Evolutionary conservation across 1,140 invertebrate species (phyloP).

Genomic region (Drosophila trapezifrons): DNA sequence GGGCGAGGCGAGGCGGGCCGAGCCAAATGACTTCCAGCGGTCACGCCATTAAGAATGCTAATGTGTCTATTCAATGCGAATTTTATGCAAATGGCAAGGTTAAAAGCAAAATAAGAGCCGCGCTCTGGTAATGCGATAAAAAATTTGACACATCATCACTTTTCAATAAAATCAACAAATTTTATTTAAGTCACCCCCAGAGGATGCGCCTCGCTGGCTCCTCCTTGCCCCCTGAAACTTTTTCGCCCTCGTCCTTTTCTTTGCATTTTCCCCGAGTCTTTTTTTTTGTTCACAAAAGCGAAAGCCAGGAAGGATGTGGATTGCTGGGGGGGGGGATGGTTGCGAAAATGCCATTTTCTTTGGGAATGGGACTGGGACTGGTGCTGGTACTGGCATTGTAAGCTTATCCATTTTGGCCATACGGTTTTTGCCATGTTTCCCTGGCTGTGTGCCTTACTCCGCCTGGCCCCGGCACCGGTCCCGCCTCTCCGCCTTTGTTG

Average conservation of each 20-base stretch:
- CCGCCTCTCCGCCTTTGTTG: slow-evolving; percentile 36
- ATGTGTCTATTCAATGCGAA: slow-evolving; percentile 80
- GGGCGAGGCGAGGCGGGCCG: background rate
- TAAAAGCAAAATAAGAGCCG: slow-evolving; percentile 79
- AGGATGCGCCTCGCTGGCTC: slow-evolving; percentile 64
- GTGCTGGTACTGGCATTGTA: slow-evolving; percentile 33
- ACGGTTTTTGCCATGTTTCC: slow-evolving; percentile 58
- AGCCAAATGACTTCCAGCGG: slow-evolving; percentile 65
- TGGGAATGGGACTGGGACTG: slow-evolving; percentile 12
- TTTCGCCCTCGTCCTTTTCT: slow-evolving; percentile 36
- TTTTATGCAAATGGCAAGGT: slow-evolving; percentile 81
- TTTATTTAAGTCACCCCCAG: slow-evolving; percentile 79
- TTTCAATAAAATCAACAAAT: slow-evolving; percentile 83
- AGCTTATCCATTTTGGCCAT: slow-evolving; percentile 81
- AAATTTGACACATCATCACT: slow-evolving; percentile 83
- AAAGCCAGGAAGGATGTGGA: slow-evolving; percentile 50
- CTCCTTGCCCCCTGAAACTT: slow-evolving; percentile 25
- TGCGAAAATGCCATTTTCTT: slow-evolving; percentile 68
- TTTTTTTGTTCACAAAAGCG: slow-evolving; percentile 36
- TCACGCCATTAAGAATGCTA: slow-evolving; percentile 79
- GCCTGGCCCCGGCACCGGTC: too few relatives aligned
- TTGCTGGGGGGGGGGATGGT: slow-evolving; percentile 38
- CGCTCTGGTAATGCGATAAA: slow-evolving; percentile 78
- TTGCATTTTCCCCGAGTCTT: slow-evolving; percentile 2
- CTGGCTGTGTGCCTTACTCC: slow-evolving; percentile 16